Conservation (phyloP, 2,113 vertebrate genomes). For the Steatornis caripensis region DNA sequence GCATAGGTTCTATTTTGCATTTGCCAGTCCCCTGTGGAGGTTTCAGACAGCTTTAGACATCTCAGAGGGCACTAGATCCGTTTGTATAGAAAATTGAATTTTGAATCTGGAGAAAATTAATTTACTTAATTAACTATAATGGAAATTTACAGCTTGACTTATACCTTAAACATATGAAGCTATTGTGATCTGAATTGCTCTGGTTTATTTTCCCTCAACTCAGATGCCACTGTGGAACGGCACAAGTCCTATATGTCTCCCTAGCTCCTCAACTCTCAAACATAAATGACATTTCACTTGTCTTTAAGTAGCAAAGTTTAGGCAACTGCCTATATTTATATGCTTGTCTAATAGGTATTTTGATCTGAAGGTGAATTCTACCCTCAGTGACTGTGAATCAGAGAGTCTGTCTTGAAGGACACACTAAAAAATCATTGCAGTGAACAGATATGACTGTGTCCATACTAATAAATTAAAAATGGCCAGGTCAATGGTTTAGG, state of each 20-base stretch:
- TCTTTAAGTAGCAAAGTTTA: background rate
- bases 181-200: background rate
- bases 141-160: background rate
- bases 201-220: background rate
- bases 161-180: background rate
- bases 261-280: background rate
- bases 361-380: background rate
- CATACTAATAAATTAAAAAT: conserved; percentile 2
- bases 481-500: background rate
- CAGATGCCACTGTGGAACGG: background rate
- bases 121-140: background rate
- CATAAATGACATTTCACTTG: background rate
- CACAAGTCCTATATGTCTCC: background rate
- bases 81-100: background rate
- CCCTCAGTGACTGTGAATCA: background rate
- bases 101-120: background rate
- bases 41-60: background rate
- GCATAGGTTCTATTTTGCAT: background rate
- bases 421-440: background rate
- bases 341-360: background rate
- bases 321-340: background rate
- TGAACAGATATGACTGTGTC: background rate
- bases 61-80: background rate
- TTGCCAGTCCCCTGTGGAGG: background rate
- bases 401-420: background rate